Percentiles rank a stretch among this genome's conserved stretches.
Conservation (phyloP, 2,888 invertebrate genomes). For the Tanytarsus gracilentus region DNA sequence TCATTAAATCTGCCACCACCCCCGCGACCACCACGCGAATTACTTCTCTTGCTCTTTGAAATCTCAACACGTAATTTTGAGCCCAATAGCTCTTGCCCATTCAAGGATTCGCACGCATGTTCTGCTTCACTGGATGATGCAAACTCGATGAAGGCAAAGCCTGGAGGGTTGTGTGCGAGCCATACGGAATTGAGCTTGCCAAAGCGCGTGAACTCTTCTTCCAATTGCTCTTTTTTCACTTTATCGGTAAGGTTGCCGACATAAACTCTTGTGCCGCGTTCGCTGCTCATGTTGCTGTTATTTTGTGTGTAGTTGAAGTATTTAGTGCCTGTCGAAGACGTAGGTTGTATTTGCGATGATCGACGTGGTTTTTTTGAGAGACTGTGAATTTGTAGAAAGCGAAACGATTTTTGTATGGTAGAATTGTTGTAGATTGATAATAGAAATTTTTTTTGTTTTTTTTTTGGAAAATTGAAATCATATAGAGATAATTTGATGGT, state of each 20-base stretch:
- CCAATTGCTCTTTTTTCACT: conserved; percentile 85
- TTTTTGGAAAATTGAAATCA: neutral
- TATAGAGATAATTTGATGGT: too few species aligned
- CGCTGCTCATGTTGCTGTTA: conserved; percentile 38
- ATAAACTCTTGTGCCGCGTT: conserved; percentile 67
- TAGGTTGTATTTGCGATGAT: conserved; percentile 2
- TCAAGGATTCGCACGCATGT: conserved; percentile 78
- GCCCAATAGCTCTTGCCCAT: conserved; percentile 79
- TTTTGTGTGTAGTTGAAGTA: conserved; percentile 29
- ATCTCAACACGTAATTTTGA: conserved; percentile 82
- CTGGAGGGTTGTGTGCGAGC: conserved; percentile 87
- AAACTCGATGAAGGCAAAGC: conserved; percentile 91
- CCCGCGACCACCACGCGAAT: conserved; percentile 51
- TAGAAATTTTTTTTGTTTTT: neutral
- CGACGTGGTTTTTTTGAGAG: conserved; percentile 1
- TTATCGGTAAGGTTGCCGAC: conserved; percentile 82
- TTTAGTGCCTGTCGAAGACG: conserved; percentile 16
- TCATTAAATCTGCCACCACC: conserved; percentile 50
- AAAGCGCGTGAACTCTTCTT: conserved; percentile 83
- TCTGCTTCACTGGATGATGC: conserved; percentile 81
- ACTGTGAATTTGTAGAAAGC: conserved; percentile 27
- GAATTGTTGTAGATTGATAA: conserved; percentile 1
- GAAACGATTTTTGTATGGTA: conserved; percentile 20
- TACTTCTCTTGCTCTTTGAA: conserved; percentile 67
- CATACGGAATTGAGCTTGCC: conserved; percentile 87